phyloP scores from a whole-genome alignment of 2,888 invertebrate genomes.

The Erebia palarica region DNA sequence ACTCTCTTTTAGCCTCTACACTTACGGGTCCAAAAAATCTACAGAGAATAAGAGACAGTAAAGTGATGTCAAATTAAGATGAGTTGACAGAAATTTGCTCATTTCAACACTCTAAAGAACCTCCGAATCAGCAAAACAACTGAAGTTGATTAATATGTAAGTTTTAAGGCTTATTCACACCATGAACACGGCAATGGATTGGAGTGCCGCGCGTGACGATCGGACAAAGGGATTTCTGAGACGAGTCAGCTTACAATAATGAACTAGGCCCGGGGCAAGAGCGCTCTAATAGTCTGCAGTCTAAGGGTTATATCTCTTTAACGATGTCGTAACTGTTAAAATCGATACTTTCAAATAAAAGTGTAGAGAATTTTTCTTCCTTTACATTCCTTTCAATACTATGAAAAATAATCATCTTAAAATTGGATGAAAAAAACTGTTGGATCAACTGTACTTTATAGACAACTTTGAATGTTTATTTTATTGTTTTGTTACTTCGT shows the following conservation, averaged over 20 bases:
- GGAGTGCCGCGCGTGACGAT: constrained; percentile 57
- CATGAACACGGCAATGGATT: constrained; percentile 56
- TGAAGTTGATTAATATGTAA: constrained; percentile 47
- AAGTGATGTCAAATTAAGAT: no score
- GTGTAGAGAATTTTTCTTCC: constrained; percentile 25
- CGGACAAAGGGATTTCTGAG: constrained; percentile 62
- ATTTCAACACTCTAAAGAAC: background rate
- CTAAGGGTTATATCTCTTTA: constrained; percentile 50
- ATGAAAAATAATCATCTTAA: background rate
- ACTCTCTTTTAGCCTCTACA: no score
- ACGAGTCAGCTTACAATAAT: constrained; percentile 59
- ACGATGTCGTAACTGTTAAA: constrained; percentile 56
- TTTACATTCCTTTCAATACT: constrained; percentile 5
- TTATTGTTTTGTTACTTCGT: no score
- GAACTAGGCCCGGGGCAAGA: constrained; percentile 54
- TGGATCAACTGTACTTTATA: background rate
- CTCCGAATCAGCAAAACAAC: constrained; percentile 22
- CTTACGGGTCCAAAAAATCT: no score
- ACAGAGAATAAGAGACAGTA: no score
- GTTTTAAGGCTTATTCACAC: constrained; percentile 49
- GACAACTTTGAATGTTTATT: no score
- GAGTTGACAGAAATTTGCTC: background rate
- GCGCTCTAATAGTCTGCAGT: constrained; percentile 54
- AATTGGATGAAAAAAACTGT: background rate
- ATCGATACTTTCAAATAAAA: constrained; percentile 50